Conservation (phyloP, 2,888 invertebrate species). For the Tridacna crocea region DNA sequence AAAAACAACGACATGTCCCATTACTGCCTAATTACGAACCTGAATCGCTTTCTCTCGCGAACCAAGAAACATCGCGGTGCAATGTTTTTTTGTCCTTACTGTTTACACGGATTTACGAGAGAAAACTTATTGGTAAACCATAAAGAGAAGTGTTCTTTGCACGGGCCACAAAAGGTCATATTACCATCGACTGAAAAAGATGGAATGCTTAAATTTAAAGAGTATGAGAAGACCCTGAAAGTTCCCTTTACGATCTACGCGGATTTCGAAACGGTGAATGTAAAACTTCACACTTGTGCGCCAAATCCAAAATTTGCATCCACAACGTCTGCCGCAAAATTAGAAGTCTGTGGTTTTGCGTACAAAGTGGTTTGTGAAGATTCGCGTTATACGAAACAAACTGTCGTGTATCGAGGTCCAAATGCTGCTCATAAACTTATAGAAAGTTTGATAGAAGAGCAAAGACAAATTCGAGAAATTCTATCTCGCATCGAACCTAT, state of each 20-base stretch:
- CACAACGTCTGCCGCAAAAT: conserved; percentile 27
- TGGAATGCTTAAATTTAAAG: conserved; percentile 41
- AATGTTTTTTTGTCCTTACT: conserved; percentile 35
- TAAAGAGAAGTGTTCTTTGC: conserved; percentile 26
- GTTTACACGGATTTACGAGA: conserved; percentile 36
- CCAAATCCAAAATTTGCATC: conserved; percentile 41
- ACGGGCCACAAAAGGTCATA: conserved; percentile 41
- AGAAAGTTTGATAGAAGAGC: conserved; percentile 43
- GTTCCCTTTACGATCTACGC: conserved; percentile 50
- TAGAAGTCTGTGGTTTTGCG: conserved; percentile 43
- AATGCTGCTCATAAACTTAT: conserved; percentile 40
- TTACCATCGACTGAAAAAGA: conserved; percentile 15
- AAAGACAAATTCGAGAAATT: conserved; percentile 40
- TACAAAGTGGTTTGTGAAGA: conserved; percentile 43
- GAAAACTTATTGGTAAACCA: conserved; percentile 36
- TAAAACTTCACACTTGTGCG: conserved; percentile 36
- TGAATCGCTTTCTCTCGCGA: conserved; percentile 53
- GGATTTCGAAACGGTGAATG: conserved; percentile 45
- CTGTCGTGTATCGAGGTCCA: conserved; percentile 39
- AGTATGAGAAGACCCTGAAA: conserved; percentile 40
- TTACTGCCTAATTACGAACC: conserved; percentile 54
- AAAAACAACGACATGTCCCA: conserved; percentile 40
- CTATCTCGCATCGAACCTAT: conserved; percentile 38
- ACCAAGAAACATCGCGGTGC: conserved; percentile 23
- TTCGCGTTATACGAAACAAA: conserved; percentile 35